Base-by-base conservation (phyloP, 2,888 invertebrate species). In the Auanema freiburgensis region DNA sequence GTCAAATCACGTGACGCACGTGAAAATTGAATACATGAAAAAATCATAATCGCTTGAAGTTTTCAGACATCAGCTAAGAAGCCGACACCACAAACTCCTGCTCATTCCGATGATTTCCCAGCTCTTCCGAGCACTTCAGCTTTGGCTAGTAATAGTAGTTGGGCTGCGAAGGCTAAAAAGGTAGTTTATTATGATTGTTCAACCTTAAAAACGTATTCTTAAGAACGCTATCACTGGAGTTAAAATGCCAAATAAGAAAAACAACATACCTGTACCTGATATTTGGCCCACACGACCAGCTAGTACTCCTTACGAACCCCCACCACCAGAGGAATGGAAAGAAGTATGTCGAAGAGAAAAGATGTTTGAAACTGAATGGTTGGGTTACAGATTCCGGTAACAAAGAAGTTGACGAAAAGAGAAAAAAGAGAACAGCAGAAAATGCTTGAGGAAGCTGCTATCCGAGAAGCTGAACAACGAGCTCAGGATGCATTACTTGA, bases 81-180 rank as follows among this genome's bases (percentile, higher is more conserved):
- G 53, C 59, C 59, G 16, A 24, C 53, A 2, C 59, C 59, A 25
- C 46, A 55, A 10, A 14, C 56, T n/a, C 53, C 56, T 16, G 24
- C 43, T 51, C 60, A 52, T 6, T 23, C 16, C 6, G 62, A 62
- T 8, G 66, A 62, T 25, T 66, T 58, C 54, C 66, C 66, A 8
- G 42, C 54, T 5, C 62, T 66, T 5, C 62, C 62, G 0, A 40
- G 54, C 8, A 23, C 59, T 18, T 16, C 46, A 5, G 46, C 16
- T 5, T 10, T 46, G 10, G 16, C 46, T 21, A 24, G 52, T 52
- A n/a, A 52, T 52, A 23, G 24, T 18, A 8, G 5, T 16, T 16
- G 18, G 16, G 49, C 49, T 46, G 16, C 49, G 11, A 16, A 46
- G 21, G 8, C 49, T 11, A 16, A 46, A 11, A 46, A 46, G 49